A percentile compares a stretch with the other conserved stretches of the same genome.
phyloP scores from a whole-genome alignment of 2,113 vertebrate species.

The Jaculus jaculus region DNA sequence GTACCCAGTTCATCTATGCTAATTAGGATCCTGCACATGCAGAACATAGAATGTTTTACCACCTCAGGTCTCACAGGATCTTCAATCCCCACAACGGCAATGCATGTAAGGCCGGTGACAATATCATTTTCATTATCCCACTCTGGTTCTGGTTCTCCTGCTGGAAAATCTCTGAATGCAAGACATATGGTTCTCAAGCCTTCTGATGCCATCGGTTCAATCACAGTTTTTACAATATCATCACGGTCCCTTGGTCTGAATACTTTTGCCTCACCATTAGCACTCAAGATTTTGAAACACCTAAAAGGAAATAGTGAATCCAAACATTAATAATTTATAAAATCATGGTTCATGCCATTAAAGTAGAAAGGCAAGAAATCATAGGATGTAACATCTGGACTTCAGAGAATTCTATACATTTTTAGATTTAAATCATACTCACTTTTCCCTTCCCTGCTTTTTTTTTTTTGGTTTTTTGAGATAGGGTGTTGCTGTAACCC shows the following conservation, averaged over 20 bases:
- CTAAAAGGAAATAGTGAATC: conserved; percentile 84
- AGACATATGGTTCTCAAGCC: conserved; percentile 98
- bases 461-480: too few relatives aligned
- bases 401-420: neutral
- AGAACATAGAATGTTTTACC: conserved; percentile 61
- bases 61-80: conserved; percentile 98
- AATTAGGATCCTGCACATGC: conserved; percentile 42
- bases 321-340: conserved; percentile 67
- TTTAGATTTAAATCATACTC: neutral
- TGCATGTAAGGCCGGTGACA: conserved; percentile 93
- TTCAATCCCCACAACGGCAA: conserved; percentile 98
- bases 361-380: conserved; percentile 51
- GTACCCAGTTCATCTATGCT: neutral
- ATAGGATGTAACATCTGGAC: conserved; percentile 1
- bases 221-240: conserved; percentile 96
- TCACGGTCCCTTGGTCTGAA: conserved; percentile 97
- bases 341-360: conserved; percentile 43
- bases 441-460: neutral
- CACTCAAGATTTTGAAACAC: conserved; percentile 96
- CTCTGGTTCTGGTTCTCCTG: conserved; percentile 93
- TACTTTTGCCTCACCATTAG: conserved; percentile 93
- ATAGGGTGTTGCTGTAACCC: too few relatives aligned
- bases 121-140: conserved; percentile 99
- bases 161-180: conserved; percentile 95
- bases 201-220: conserved; percentile 99